phyloP scores from a whole-genome alignment of 2,888 invertebrate genomes.

The Drosophila meridiana region DNA sequence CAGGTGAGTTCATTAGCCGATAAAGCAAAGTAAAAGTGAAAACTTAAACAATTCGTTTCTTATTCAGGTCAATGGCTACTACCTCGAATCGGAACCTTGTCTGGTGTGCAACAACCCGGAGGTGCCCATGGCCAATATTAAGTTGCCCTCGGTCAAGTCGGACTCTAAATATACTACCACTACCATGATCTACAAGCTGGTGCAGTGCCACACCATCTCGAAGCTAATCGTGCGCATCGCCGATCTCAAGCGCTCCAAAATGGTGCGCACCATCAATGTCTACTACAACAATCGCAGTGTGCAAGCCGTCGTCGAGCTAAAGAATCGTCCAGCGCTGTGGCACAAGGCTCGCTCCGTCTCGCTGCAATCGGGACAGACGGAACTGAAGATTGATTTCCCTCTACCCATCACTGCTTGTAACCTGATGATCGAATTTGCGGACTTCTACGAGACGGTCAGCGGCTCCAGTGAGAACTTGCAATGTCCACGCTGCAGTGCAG shows the following conservation, averaged over 20 bases:
- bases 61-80: conserved; percentile 97
- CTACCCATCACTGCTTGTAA: conserved; percentile 99
- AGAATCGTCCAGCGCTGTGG: conserved; percentile 98
- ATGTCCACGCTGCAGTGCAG: conserved; percentile 97
- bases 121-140: conserved; percentile 95
- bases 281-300: conserved; percentile 98
- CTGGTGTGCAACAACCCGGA: conserved; percentile 99
- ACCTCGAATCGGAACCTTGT: conserved; percentile 98
- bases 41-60: neutral
- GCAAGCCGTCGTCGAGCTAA: conserved; percentile 98
- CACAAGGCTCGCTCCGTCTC: conserved; percentile 97
- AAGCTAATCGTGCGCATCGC: conserved; percentile 96
- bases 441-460: conserved; percentile 98
- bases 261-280: conserved; percentile 97
- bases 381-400: conserved; percentile 98
- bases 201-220: conserved; percentile 97
- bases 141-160: conserved; percentile 96
- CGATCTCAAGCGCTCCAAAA: conserved; percentile 98
- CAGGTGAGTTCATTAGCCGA: conserved; percentile 87
- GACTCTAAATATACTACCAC: conserved; percentile 99
- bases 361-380: conserved; percentile 95
- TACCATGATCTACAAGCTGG: conserved; percentile 98
- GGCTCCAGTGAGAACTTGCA: conserved; percentile 95
- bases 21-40: too few species aligned
- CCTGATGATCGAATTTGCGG: conserved; percentile 98